Base-by-base conservation (phyloP, 1,140 invertebrate genomes). In the Doryteuthis pealeii region DNA sequence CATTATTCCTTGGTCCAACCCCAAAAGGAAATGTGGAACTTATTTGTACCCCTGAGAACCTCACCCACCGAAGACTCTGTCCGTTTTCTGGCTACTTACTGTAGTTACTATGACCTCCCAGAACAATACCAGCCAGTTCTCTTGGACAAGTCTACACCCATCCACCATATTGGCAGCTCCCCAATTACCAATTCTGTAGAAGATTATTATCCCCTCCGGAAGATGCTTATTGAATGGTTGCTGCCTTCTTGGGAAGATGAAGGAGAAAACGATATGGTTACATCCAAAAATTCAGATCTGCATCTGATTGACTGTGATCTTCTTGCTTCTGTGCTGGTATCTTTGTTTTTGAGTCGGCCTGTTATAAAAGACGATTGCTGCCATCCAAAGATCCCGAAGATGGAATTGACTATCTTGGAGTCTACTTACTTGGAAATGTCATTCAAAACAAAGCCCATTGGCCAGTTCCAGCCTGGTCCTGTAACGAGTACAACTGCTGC, bases 221-320 rank as follows among this genome's bases (percentile, higher is more conserved):
- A 70, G 30, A 76, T 78, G 35, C 73, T 83, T 5, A 32, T 82
- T 28, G 75, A 76, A 12, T 83, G 82, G 82, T n/a, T 82, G 8
- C 40, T 76, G 3, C 80, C 73, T 26, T 70, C 43, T 30, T 70
- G 77, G 74, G 75, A 75, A 43, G 58, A 43, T n/a, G 68, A 72
- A 72, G 72, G 30, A 33, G 66, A 54, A 26, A 71, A 71, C 6
- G 26, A 73, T 45, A 58, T n/a, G 26, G 66, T 73, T 70, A 31
- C 14, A 43, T 54, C 31, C 18, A 28, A 43, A 70, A 66, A 73
- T 67, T 65, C 67, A 40, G 62, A 77, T 26, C 71, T 65, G 8
- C 66, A 58, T 15, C 26, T 33, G 26, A 30, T 76, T 66, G 73
- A 70, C 22, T 40, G 69, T 32, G 71, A 76, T 22, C 43, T 81